Evolutionary conservation across 2,113 vertebrate genomes (phyloP), one percentile per base, ranked within the genome.

Genomic region (Urocitellus parryii): DNA sequence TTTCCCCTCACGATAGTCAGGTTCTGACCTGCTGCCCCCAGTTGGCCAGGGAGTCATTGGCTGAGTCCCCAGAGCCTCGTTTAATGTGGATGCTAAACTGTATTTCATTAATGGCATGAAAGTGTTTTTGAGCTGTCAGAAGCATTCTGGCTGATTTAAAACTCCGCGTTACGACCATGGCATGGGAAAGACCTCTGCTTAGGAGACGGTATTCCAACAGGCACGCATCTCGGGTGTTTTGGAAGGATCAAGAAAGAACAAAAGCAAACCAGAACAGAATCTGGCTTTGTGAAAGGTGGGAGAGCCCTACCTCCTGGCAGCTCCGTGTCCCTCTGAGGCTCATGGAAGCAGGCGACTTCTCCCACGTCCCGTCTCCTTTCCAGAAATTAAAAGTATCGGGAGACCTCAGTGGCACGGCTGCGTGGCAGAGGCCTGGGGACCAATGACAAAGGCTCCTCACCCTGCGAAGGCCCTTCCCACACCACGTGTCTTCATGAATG

Each of bases 221-320:
- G 39, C 61, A 24, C 61, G 14, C n/a, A 24, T 0, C 17, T 51
- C 18, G 58, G 25, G 24, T 45, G 61, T 42, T 58, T 7, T 13
- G 25, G 68, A 67, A 77, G 91, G 2, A 6, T 4, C 37, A 4
- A 4, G 56, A 16, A 17, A 27, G 20, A 22, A 12, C 51, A 27
- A 34, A 74, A 34, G 3, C 2, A 1, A n/a, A 32, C 5, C 51
- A 24, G 20, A 72, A 39, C 24, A 16, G 8, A 39, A 1, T 27
- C 45, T 22, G 5, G 22, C 13, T 4, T 0, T 0, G 4, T 0
- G 29, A n/a, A 27, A 11, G 73, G 11, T 1, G 2, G 1, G 2
- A 14, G n/a, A 32, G 7, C 13, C 42, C 48, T 9, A 1, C 68
- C 14, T 45, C 7, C 3, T 17, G 27, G 61, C 8, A 0, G 27